Conservation (phyloP, 1,140 invertebrate species). For the Drosophila pruinosa region DNA sequence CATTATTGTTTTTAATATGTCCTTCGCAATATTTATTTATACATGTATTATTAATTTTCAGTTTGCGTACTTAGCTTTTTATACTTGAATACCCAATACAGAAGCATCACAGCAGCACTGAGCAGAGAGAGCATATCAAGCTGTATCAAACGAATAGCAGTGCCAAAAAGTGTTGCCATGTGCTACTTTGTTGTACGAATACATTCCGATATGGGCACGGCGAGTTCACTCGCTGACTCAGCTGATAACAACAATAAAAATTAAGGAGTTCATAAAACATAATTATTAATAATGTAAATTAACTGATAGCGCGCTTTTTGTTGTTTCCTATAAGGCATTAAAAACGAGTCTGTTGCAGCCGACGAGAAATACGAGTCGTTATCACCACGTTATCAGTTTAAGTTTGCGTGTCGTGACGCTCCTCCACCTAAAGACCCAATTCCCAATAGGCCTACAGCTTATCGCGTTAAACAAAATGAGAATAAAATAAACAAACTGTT, state of each 20-base stretch:
- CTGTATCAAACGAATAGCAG: neutral
- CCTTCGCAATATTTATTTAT: neutral
- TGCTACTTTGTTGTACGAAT: neutral
- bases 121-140: neutral
- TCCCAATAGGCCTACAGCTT: conserved; percentile 28
- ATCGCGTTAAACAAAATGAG: conserved; percentile 8
- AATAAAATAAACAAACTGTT: conserved; percentile 13
- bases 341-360: neutral
- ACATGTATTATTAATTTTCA: neutral
- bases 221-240: neutral
- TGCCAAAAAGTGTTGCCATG: neutral
- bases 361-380: neutral
- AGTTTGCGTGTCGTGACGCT: neutral
- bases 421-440: conserved; percentile 43
- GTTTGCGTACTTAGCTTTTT: neutral
- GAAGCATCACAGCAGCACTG: too few relatives aligned
- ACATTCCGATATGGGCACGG: neutral
- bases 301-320: neutral
- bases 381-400: conserved; percentile 10
- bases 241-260: neutral
- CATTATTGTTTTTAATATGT: neutral
- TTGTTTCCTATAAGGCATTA: neutral
- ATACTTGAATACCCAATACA: neutral
- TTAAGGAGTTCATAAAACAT: neutral
- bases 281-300: neutral